Evolutionary conservation across 2,888 invertebrate genomes (phyloP), one percentile per base, ranked within the genome.

Genomic region (Drosophila pseudotalamancana): DNA sequence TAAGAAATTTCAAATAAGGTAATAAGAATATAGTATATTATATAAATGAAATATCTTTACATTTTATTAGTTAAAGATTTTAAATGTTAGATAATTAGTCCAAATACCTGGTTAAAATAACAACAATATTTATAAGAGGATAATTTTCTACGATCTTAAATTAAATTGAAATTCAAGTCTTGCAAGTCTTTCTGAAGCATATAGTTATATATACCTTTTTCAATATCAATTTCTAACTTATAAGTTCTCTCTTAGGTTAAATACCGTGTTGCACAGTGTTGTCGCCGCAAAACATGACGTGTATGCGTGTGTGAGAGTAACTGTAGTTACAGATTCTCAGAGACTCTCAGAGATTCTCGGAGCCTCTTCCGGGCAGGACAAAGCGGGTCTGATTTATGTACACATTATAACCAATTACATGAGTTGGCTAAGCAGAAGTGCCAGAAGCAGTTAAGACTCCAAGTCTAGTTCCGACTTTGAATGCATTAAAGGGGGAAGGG

Each of bases 321-420:
- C 48, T 46, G 55, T 51, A 40, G 50, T 56, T 49, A 40, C 40
- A 37, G 62, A 55, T 40, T 56, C 35, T 18, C 34, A 31, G n/a
- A n/a, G n/a, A n/a, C n/a, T n/a, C n/a, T n/a, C n/a, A n/a, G n/a
- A n/a, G n/a, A n/a, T n/a, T n/a, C n/a, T n/a, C n/a, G n/a, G 32
- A 42, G 48, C 35, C 39, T 27, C 21, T 34, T 18, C 27, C 45
- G 32, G 31, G 43, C 19, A 48, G 42, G 34, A 40, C 21, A 37
- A 31, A 29, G 3, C 42, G 50, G 25, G 34, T 39, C 35, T 75
- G 74, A 81, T 71, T 84, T 84, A 87, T 77, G 71, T 61, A 46
- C 74, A 73, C 87, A 87, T 87, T 80, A 69, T 77, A 80, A 77
- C 68, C 73, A 84, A 87, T 87, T 84, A 77, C 59, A 77, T 27